These are phyloP conservation scores for Maniola hyperantus DNA, from an alignment of 2,888 invertebrate species.

Conservation along the genomic window DNA sequence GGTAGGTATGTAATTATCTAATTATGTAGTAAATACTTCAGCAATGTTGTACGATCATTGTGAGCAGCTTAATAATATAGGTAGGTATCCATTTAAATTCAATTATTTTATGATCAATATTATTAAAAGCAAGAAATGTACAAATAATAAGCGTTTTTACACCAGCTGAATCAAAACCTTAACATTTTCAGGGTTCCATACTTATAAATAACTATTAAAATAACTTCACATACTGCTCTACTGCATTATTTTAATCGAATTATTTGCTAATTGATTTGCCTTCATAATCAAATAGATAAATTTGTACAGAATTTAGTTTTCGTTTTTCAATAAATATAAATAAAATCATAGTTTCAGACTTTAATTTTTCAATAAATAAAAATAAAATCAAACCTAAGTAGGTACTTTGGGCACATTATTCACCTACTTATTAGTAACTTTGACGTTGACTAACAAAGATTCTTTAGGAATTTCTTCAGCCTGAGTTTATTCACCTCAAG, in stretches of 20 bases:
- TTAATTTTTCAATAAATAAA: not conserved
- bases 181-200: slow-evolving; percentile 15
- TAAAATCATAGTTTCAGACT: not conserved
- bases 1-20: not conserved
- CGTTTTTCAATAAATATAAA: not conserved
- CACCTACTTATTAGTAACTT: not conserved
- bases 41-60: slow-evolving; percentile 20
- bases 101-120: slow-evolving; percentile 28
- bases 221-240: not conserved
- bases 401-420: not conserved
- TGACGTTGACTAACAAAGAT: not conserved
- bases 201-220: not conserved
- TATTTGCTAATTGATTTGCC: not conserved
- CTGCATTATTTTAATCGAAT: not conserved
- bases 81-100: slow-evolving; percentile 19
- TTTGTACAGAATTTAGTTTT: not conserved
- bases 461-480: not conserved
- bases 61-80: slow-evolving; percentile 14
- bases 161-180: slow-evolving; percentile 16
- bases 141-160: slow-evolving; percentile 30
- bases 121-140: slow-evolving; percentile 25
- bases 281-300: not conserved
- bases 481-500: not conserved
- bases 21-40: slow-evolving; percentile 24
- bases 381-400: not conserved